These are phyloP conservation scores for Bufo bufo DNA, from an alignment of 2,113 vertebrate species.

Conservation along the genomic window DNA sequence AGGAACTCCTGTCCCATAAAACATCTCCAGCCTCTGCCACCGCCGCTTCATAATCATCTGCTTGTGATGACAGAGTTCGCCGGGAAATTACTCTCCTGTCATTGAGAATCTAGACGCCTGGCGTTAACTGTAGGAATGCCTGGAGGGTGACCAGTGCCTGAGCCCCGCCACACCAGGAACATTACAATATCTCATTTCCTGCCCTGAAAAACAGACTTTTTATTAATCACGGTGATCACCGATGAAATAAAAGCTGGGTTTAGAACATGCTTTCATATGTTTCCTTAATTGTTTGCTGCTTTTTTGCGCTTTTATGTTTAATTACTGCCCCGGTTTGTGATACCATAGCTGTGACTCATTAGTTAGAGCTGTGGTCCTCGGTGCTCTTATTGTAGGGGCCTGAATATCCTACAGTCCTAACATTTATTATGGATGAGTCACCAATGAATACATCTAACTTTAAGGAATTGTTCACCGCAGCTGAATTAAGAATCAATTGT, in stretches of 20 bases:
- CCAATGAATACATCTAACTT: not conserved
- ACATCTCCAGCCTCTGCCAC: constrained; percentile 36
- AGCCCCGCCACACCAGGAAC: not conserved
- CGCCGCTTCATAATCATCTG: constrained; percentile 36
- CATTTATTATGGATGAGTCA: not conserved
- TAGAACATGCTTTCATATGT: not conserved
- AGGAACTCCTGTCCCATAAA: constrained; percentile 51
- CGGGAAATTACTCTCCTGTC: constrained; percentile 41
- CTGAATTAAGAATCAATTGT: not conserved
- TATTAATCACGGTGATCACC: not conserved
- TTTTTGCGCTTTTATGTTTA: not conserved
- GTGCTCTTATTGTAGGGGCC: not conserved
- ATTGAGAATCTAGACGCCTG: constrained; percentile 23
- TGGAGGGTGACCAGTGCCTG: constrained; percentile 10
- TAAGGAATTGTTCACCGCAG: not conserved
- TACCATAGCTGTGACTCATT: not conserved
- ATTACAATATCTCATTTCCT: constrained; percentile 22
- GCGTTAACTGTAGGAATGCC: constrained; percentile 12
- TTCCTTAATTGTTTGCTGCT: not conserved
- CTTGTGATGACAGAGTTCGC: constrained; percentile 49
- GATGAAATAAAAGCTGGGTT: not conserved
- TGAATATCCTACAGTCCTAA: not conserved
- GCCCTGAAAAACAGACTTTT: not conserved
- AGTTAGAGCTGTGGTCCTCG: not conserved
- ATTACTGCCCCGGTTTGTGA: not conserved